Conservation (phyloP, 2,797 vertebrate genomes). For the Megaceryle alcyon region DNA sequence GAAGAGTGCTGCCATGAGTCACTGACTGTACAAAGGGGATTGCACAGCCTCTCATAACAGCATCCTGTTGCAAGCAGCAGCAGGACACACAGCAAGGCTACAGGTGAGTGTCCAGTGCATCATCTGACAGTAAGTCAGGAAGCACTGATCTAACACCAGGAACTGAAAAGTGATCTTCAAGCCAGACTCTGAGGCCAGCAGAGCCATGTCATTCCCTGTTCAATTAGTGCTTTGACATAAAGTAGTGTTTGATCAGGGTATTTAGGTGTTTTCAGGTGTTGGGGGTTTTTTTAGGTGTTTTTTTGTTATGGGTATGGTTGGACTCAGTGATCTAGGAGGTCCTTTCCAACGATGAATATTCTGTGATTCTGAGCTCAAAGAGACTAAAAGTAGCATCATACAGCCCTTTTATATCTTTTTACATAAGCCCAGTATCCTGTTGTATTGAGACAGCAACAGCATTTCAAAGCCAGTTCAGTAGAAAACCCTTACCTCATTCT, state of each 20-base stretch:
- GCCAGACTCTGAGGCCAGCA: background rate
- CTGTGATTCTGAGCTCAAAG: background rate
- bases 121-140: background rate
- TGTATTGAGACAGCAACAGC: background rate
- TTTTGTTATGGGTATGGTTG: too few relatives aligned
- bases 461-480: conserved; percentile 1
- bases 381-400: background rate
- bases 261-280: too few relatives aligned
- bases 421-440: background rate
- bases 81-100: background rate
- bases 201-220: background rate
- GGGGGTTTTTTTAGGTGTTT: too few relatives aligned
- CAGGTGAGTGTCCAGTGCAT: background rate
- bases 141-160: background rate
- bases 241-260: too few relatives aligned
- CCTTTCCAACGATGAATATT: too few relatives aligned
- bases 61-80: background rate
- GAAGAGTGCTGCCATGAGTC: background rate
- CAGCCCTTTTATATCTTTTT: background rate
- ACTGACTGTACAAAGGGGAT: background rate
- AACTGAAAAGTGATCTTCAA: background rate
- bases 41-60: background rate
- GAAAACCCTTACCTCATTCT: background rate
- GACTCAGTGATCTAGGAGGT: too few relatives aligned
- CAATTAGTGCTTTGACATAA: background rate